Evolutionary conservation across 2,888 invertebrate species (phyloP), one percentile per base, ranked within the genome.

Genomic region (Drosophila koepferae): DNA sequence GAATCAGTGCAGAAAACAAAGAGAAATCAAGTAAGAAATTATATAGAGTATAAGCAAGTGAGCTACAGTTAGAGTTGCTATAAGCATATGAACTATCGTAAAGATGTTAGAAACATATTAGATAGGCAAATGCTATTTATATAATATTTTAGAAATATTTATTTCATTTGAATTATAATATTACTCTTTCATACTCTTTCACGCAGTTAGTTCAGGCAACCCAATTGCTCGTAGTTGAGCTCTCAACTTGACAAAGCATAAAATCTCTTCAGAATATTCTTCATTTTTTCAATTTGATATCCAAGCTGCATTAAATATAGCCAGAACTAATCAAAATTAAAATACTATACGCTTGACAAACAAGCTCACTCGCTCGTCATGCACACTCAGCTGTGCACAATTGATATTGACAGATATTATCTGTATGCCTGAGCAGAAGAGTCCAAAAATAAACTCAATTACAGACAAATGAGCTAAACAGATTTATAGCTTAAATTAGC

Each of bases 1-100:
- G n/a, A 74, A 53, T 16, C 44, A 20, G 49, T n/a, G 38, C 16
- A n/a, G 18, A 5, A 8, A 12, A n/a, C n/a, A 34, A 40, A 38
- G 38, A 14, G 0, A 23, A 43, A 48, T 3, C 10, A 10, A 28
- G 0, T 2, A 12, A 20, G 12, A 14, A 18, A 31, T 20, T 7
- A 23, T 2, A 23, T 1, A 6, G 10, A 18, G n/a, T 10, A 18
- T 31, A 2, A 31, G 38, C 7, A 6, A 31, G 16, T 48, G n/a
- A 49, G n/a, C 28, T n/a, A 28, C 9, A 16, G 16, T 16, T 48
- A 28, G 18, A 16, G 16, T 4, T 28, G 6, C 28, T 28, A 28
- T 28, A 28, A 6, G 1, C 6, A 28, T 6, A 28, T 28, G 6
- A 28, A 28, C 28, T 28, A 1, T 28, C 7, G 6, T 28, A 28